Evolutionary conservation across 2,888 invertebrate genomes (phyloP), one percentile per base, ranked within the genome.

Genomic region (Papilio protenor): DNA sequence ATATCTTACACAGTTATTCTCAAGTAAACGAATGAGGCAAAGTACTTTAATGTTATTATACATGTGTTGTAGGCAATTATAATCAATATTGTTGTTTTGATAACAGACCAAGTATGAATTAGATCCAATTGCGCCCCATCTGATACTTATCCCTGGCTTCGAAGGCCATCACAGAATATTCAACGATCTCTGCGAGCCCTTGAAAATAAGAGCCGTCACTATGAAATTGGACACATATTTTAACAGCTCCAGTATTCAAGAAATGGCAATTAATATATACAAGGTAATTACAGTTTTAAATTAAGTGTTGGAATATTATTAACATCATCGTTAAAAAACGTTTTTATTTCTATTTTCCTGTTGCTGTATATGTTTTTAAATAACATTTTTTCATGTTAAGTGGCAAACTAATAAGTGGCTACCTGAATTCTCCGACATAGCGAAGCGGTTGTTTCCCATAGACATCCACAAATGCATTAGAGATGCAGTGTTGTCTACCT

Each of bases 71-170:
- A 33, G 6, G 33, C 33, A 5, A 33, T 33, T 33, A 33, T 21
- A 2, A 45, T 40, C n/a, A 12, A 40, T 69, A 12, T n/a, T 45
- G 6, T 69, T 69, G 14, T 45, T 21, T 69, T 6, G n/a, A 18
- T 12, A 69, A 69, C 64, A 77, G 77, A 21, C 8, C 16, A 55
- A 5, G 3, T n/a, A n/a, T 76, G 85, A 87, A 45, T 64, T 88
- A 5, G 85, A 90, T 40, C 82, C 83, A 0, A 82, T 82, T 8
- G 83, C 82, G 2, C 82, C 84, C 0, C 86, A 86, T 74, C 76
- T 91, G 23, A 86, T 88, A 77, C 75, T 91, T 59, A 84, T 91
- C 77, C 90, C 91, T 66, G 91, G 91, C 0, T 91, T 90, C 77
- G 90, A 91, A 82, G 90, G 90, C 2, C 87, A 87, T 12, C 81